phyloP scores from a whole-genome alignment of 92 coral and sea anemone species.

The Heliopora coerulea region DNA sequence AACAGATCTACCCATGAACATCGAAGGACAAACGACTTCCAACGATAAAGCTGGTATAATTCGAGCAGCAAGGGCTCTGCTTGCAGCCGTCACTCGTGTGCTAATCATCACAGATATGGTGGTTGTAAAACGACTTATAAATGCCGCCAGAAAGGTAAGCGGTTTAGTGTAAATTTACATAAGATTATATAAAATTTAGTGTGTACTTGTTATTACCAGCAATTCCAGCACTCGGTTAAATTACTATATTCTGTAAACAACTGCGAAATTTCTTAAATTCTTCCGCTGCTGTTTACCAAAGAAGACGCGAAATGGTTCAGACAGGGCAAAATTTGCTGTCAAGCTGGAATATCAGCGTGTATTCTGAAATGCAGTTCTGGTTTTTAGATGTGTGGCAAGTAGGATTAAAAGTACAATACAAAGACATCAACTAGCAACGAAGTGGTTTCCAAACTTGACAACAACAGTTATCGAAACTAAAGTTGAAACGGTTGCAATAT shows the following conservation, averaged over 20 bases:
- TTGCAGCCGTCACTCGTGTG: slow-evolving; percentile 91
- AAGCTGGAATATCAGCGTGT: too few relatives aligned
- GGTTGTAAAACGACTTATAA: slow-evolving; percentile 84
- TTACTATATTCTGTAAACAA: not conserved
- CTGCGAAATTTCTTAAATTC: not conserved
- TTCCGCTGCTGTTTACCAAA: not conserved
- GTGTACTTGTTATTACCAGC: too few relatives aligned
- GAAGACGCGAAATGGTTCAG: too few relatives aligned
- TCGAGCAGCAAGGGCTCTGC: slow-evolving; percentile 81
- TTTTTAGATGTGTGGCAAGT: too few relatives aligned
- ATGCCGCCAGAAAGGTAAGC: slow-evolving; percentile 89
- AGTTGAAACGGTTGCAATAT: slow-evolving; percentile 1
- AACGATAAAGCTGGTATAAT: slow-evolving; percentile 75
- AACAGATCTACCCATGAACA: slow-evolving; percentile 58
- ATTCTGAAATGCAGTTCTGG: too few relatives aligned
- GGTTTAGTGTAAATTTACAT: not conserved
- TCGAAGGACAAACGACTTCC: slow-evolving; percentile 53
- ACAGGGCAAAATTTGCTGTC: too few relatives aligned
- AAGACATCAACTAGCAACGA: too few relatives aligned
- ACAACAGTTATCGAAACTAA: not conserved
- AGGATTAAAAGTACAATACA: too few relatives aligned
- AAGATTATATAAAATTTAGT: too few relatives aligned
- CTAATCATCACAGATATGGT: slow-evolving; percentile 90
- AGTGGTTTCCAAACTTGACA: too few relatives aligned
- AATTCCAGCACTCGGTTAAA: too few relatives aligned